phyloP scores from a whole-genome alignment of 53 echinoderm and acorn worm genomes.

The Mesocentrotus franciscanus region DNA sequence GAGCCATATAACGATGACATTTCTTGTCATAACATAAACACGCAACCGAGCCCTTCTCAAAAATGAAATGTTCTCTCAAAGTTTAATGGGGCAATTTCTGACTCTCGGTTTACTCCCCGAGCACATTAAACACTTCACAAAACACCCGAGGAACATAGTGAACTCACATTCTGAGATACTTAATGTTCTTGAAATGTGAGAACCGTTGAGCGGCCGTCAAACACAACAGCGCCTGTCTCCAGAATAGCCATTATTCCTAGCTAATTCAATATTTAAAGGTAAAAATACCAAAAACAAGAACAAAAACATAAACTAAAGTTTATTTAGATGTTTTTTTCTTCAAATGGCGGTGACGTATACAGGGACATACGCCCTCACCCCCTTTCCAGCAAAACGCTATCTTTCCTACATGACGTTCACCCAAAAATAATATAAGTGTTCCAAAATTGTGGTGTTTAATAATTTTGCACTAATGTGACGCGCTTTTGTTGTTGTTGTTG shows the following conservation, averaged over 20 bases:
- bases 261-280: neutral
- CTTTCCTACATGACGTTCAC: too few species aligned
- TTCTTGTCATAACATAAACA: constrained; percentile 28
- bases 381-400: too few species aligned
- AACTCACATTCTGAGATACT: constrained; percentile 7
- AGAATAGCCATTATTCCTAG: neutral
- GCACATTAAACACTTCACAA: constrained; percentile 41
- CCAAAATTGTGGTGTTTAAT: too few species aligned
- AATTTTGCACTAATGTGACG: too few species aligned
- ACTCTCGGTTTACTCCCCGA: neutral
- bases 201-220: neutral
- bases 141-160: constrained; percentile 31
- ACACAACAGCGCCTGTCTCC: neutral
- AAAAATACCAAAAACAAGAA: too few species aligned
- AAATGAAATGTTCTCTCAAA: neutral
- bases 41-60: neutral
- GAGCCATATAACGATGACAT: constrained; percentile 28
- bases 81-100: constrained; percentile 44
- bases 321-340: too few species aligned
- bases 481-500: too few species aligned
- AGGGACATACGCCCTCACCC: too few species aligned
- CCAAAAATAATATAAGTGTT: too few species aligned
- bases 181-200: constrained; percentile 31
- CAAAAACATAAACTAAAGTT: too few species aligned
- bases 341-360: too few species aligned